phyloP scores from a whole-genome alignment of 2,113 vertebrate genomes.

The Thamnophis sirtalis region DNA sequence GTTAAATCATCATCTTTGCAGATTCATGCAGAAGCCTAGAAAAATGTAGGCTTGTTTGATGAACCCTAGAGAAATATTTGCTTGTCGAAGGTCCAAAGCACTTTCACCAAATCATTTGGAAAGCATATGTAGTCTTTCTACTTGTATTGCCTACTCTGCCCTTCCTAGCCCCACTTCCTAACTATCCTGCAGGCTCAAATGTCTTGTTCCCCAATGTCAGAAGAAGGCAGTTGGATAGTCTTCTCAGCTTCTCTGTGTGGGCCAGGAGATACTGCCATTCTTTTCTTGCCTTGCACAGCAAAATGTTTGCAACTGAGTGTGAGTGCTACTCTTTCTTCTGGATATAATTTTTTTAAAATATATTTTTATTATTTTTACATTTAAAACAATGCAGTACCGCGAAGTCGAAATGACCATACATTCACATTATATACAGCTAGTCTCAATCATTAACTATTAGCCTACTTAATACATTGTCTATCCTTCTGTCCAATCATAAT shows the following conservation, averaged over 20 bases:
- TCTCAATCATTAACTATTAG: no score
- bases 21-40: neutral
- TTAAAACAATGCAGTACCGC: no score
- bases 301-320: neutral
- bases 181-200: neutral
- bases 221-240: neutral
- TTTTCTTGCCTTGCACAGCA: neutral
- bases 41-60: neutral
- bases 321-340: neutral
- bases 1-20: neutral
- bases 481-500: no score
- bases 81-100: neutral
- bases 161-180: neutral
- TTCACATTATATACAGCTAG: no score
- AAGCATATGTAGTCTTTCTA: neutral
- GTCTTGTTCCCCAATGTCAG: neutral
- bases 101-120: neutral
- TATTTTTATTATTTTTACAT: no score
- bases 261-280: neutral
- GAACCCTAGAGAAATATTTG: neutral
- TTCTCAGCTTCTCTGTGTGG: neutral
- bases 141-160: neutral
- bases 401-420: no score
- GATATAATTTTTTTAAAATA: no score
- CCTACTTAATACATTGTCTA: no score